Evolutionary conservation across 1,140 invertebrate species (phyloP).

Genomic region (Drosophila neocordata): DNA sequence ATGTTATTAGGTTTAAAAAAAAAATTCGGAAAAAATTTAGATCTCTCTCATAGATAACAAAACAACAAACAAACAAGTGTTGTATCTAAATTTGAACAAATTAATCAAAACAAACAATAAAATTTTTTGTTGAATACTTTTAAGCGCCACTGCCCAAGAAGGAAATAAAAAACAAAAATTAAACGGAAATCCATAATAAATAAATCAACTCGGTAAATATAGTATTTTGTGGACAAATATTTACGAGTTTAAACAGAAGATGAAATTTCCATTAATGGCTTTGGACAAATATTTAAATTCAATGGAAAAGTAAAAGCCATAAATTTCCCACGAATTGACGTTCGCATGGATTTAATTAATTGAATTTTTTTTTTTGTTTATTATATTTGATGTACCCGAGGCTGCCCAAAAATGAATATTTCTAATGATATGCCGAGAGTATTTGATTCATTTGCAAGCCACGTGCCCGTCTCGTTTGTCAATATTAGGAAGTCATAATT

Average conservation of each 20-base stretch:
- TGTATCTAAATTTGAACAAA: not conserved
- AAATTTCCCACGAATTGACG: slow-evolving; percentile 59
- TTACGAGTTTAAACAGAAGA: no score
- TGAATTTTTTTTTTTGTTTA: slow-evolving; percentile 7
- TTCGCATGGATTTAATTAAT: slow-evolving; percentile 71
- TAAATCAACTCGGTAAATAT: slow-evolving; percentile 44
- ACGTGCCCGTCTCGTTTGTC: slow-evolving; percentile 54
- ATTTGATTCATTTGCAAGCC: slow-evolving; percentile 65
- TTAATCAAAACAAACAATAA: not conserved
- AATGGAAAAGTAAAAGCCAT: slow-evolving; percentile 61
- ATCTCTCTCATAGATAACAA: no score
- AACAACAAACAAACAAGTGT: no score
- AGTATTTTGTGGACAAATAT: slow-evolving; percentile 43
- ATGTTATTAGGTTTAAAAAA: no score
- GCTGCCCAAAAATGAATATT: slow-evolving; percentile 32
- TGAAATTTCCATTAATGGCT: slow-evolving; percentile 31
- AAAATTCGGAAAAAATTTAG: no score
- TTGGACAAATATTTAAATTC: slow-evolving; percentile 61
- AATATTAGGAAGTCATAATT: slow-evolving; percentile 14
- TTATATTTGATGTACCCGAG: slow-evolving; percentile 14
- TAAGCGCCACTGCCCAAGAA: not conserved
- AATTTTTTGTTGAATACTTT: not conserved
- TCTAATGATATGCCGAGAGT: slow-evolving; percentile 65
- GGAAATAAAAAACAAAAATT: not conserved
- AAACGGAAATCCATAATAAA: not conserved